Percentiles rank a stretch among this genome's conserved stretches.
phyloP scores from a whole-genome alignment of 2,888 invertebrate genomes.

The Idaea straminata region DNA sequence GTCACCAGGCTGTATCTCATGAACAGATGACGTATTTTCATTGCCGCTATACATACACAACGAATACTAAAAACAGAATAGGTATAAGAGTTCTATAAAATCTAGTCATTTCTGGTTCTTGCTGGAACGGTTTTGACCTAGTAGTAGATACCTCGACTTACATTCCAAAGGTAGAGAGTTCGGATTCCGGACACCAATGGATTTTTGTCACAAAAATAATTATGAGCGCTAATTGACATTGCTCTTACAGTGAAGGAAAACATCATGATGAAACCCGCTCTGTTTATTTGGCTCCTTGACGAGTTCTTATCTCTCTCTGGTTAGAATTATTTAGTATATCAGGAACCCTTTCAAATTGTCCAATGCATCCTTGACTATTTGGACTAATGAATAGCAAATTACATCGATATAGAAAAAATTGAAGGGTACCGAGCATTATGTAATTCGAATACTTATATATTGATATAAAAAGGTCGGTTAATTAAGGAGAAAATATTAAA shows the following conservation, averaged over 20 bases:
- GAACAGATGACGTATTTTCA: slow-evolving; percentile 3
- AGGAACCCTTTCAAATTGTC: background rate
- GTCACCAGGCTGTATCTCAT: slow-evolving; percentile 17
- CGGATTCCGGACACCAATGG: too few species aligned
- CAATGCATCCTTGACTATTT: background rate
- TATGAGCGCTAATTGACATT: too few species aligned
- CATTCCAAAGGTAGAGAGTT: too few species aligned
- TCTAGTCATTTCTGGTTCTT: background rate
- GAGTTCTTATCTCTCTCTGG: too few species aligned
- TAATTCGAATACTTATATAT: background rate
- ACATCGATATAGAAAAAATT: background rate
- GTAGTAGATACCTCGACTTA: too few species aligned
- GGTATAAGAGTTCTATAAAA: background rate
- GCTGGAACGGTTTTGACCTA: too few species aligned
- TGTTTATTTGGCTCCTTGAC: too few species aligned
- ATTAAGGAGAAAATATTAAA: background rate
- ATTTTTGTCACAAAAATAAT: too few species aligned
- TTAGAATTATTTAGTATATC: background rate
- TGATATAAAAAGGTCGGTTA: background rate
- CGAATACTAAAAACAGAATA: background rate
- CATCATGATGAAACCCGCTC: too few species aligned
- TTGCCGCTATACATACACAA: background rate
- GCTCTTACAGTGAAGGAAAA: too few species aligned
- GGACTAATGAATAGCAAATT: background rate
- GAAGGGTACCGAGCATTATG: background rate